Evolutionary conservation across 2,797 vertebrate genomes (phyloP).

Genomic region (Euphonia xanthogaster): DNA sequence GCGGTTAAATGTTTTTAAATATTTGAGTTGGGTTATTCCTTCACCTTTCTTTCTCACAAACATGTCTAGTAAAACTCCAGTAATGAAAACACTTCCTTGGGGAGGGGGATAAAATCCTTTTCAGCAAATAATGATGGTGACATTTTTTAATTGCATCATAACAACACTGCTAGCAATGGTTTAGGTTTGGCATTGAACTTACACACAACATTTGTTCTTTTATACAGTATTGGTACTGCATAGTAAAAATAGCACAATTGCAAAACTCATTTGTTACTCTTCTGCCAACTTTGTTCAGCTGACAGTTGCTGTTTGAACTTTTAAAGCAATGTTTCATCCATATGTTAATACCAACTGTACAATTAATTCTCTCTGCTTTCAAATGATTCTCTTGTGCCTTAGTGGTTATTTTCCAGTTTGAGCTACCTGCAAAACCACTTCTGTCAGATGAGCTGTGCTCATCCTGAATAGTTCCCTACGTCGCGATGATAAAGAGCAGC

Average conservation of each 20-base stretch:
- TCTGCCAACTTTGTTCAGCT: constrained; percentile 56
- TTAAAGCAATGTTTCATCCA: constrained; percentile 64
- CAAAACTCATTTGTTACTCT: constrained; percentile 67
- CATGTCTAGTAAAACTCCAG: constrained; percentile 45
- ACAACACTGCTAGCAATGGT: constrained; percentile 6
- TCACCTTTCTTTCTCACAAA: constrained; percentile 59
- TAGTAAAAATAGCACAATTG: constrained; percentile 56
- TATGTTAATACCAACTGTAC: constrained; percentile 47
- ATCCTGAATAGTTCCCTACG: neutral
- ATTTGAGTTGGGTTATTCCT: constrained; percentile 47
- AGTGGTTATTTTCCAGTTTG: neutral
- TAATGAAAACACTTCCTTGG: constrained; percentile 58
- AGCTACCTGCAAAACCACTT: neutral
- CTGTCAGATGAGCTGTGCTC: neutral
- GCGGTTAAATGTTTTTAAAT: constrained; percentile 36
- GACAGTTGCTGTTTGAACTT: constrained; percentile 59
- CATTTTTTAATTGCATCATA: constrained; percentile 46
- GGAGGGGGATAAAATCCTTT: constrained; percentile 46
- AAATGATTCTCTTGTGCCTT: neutral
- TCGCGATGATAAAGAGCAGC: neutral
- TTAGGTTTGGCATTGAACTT: constrained; percentile 43
- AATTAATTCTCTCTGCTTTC: constrained; percentile 31
- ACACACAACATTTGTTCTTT: constrained; percentile 55
- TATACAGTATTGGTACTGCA: constrained; percentile 38
- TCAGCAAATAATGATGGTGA: constrained; percentile 33